Conservation (phyloP, 2,113 vertebrate species). For the Toxotes chatareus region DNA sequence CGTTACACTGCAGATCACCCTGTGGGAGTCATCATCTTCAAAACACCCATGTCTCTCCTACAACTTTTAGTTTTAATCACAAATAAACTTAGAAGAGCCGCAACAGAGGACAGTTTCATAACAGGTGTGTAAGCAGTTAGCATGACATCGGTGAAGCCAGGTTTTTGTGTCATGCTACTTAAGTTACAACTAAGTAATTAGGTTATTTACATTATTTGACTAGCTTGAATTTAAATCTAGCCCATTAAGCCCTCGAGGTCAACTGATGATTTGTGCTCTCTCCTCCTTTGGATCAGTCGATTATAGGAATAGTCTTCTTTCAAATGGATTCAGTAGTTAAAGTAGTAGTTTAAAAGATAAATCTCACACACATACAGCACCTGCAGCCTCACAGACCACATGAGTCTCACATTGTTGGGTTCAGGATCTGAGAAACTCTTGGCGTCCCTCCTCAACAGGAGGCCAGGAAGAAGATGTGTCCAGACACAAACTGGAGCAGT, state of each 20-base stretch:
- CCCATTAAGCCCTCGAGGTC: too few relatives aligned
- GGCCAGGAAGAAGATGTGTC: conserved; percentile 30
- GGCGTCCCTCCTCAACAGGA: conserved; percentile 18
- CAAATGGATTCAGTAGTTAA: not conserved
- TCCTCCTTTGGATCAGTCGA: not conserved
- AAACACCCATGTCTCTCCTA: too few relatives aligned
- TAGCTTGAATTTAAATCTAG: not conserved
- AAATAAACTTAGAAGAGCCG: too few relatives aligned
- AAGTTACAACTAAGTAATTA: too few relatives aligned
- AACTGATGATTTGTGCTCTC: not conserved
- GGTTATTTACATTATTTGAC: not conserved
- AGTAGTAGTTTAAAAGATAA: not conserved
- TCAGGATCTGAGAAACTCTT: conserved; percentile 23
- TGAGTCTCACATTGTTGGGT: not conserved
- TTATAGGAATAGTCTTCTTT: not conserved
- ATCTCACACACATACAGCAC: conserved; percentile 7
- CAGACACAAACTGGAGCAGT: conserved; percentile 36
- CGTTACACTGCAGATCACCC: not conserved
- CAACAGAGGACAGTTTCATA: too few relatives aligned
- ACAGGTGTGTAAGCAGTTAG: too few relatives aligned
- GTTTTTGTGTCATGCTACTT: too few relatives aligned
- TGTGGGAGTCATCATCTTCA: too few relatives aligned
- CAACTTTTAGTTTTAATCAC: too few relatives aligned
- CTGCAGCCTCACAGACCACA: conserved; percentile 6
- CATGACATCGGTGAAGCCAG: too few relatives aligned